Evolutionary conservation across 2,888 invertebrate genomes (phyloP).

Genomic region (Bombylius major): DNA sequence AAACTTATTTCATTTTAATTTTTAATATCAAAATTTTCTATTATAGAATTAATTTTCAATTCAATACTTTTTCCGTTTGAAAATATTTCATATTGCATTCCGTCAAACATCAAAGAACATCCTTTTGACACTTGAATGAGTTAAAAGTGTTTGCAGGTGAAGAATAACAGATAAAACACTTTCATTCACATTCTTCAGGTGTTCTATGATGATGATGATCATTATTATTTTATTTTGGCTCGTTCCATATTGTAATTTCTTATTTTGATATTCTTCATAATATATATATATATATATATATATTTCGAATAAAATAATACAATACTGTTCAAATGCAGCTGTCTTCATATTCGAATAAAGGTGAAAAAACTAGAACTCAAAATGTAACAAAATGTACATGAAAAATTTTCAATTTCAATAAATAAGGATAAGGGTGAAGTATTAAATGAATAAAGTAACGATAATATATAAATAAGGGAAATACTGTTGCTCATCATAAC

Average conservation of each 20-base stretch:
- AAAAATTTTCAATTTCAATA: too few species aligned
- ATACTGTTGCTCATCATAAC: background rate
- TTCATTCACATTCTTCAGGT: slow-evolving; percentile 5
- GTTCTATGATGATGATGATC: slow-evolving; percentile 2
- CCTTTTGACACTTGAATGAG: background rate
- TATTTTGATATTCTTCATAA: background rate
- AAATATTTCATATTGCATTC: too few species aligned
- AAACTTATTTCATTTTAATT: too few species aligned
- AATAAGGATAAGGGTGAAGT: too few species aligned
- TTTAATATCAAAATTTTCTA: too few species aligned
- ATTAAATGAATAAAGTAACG: too few species aligned
- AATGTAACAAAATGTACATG: too few species aligned
- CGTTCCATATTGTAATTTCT: slow-evolving; percentile 10
- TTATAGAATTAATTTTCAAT: too few species aligned
- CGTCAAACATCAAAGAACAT: background rate
- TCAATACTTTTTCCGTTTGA: too few species aligned
- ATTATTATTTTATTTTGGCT: background rate
- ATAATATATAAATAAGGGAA: background rate
- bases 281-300: background rate
- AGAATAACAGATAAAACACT: background rate
- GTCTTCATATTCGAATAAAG: slow-evolving; percentile 1
- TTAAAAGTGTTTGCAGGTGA: background rate
- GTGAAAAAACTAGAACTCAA: background rate
- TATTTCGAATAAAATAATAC: background rate
- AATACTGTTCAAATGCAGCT: background rate